These are phyloP conservation scores for Kryptolebias marmoratus DNA, from an alignment of 2,113 vertebrate species.

Conservation along the genomic window DNA sequence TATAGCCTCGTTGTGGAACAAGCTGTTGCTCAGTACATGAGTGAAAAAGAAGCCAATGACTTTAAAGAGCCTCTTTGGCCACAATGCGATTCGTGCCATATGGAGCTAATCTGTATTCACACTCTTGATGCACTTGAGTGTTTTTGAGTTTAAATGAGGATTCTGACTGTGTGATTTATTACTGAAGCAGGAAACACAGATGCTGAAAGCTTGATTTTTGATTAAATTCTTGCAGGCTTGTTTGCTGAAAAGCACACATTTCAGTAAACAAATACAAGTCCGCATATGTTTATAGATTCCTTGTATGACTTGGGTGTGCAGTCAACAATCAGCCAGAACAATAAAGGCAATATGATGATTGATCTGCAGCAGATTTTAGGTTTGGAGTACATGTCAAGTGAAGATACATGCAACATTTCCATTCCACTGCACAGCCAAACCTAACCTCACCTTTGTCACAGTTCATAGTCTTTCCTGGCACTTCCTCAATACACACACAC, in stretches of 20 bases:
- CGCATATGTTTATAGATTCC: background rate
- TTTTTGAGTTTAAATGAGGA: constrained; percentile 11
- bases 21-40: constrained; percentile 7
- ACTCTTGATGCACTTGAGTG: constrained; percentile 11
- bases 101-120: constrained; percentile 30
- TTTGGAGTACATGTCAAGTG: no score
- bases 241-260: background rate
- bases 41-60: constrained; percentile 18
- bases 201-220: constrained; percentile 13
- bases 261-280: background rate
- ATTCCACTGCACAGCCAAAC: no score
- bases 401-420: no score
- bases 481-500: no score
- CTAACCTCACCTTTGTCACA: no score
- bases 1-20: background rate
- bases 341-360: no score
- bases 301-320: background rate
- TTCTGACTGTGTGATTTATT: constrained; percentile 17
- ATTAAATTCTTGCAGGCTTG: background rate
- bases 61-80: constrained; percentile 30
- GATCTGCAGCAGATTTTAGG: no score
- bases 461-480: no score
- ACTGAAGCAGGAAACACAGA: constrained; percentile 19
- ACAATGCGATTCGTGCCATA: constrained; percentile 17
- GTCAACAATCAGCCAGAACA: background rate